Conservation (phyloP, 2,888 invertebrate genomes). For the Spilosoma lubricipeda region DNA sequence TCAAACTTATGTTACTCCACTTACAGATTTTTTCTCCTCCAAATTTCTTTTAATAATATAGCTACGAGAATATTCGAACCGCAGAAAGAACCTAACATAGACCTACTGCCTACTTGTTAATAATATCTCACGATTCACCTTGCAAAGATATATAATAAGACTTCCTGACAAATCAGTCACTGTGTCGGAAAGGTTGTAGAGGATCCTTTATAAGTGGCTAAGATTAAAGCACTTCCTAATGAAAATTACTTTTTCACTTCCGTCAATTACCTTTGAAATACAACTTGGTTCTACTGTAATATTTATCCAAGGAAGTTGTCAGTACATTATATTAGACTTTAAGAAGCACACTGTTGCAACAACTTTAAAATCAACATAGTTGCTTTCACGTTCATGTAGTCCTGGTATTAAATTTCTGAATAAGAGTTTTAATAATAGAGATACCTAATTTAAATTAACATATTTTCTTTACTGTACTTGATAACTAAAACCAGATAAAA, state of each 20-base stretch:
- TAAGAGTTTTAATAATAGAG: neutral
- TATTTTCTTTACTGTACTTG: neutral
- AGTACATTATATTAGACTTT: neutral
- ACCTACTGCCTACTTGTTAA: neutral
- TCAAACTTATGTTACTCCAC: neutral
- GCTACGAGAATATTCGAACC: neutral
- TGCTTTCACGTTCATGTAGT: neutral
- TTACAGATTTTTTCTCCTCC: neutral
- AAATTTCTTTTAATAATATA: neutral
- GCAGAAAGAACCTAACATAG: too few species aligned
- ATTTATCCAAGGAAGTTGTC: neutral
- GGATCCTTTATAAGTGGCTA: constrained; percentile 26
- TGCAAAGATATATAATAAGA: constrained; percentile 29
- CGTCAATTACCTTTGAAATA: neutral
- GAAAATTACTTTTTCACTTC: constrained; percentile 5
- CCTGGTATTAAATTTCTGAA: neutral
- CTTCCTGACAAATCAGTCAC: constrained; percentile 47
- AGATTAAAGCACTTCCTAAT: constrained; percentile 22
- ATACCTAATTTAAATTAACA: neutral
- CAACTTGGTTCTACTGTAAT: neutral
- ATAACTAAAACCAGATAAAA: neutral
- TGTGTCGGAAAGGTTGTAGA: constrained; percentile 34
- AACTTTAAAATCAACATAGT: neutral
- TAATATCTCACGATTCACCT: constrained; percentile 27
- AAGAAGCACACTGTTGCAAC: neutral